These are phyloP conservation scores for Prinia subflava DNA, from an alignment of 2,113 vertebrate species.

Conservation along the genomic window DNA sequence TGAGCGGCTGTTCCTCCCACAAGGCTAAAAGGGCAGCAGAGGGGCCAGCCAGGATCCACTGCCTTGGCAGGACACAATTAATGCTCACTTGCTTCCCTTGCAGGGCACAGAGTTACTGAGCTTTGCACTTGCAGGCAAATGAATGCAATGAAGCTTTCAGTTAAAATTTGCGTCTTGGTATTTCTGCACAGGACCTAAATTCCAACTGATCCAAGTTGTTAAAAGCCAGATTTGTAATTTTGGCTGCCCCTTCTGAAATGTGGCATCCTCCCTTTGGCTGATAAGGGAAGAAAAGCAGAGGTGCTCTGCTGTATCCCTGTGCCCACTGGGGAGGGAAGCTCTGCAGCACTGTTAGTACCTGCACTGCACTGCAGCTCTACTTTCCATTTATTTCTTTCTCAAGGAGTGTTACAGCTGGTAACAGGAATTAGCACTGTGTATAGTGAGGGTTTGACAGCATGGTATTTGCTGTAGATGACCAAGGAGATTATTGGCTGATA, in stretches of 20 bases:
- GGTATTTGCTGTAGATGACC: background rate
- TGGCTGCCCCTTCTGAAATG: background rate
- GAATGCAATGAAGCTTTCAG: background rate
- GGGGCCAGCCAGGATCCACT: background rate
- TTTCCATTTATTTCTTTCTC: background rate
- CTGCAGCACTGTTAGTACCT: background rate
- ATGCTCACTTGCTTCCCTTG: constrained; percentile 13
- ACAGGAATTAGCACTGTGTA: background rate
- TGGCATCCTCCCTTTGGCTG: background rate
- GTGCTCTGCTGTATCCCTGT: background rate
- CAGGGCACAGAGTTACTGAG: constrained; percentile 39
- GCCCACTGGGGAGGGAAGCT: background rate
- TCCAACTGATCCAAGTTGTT: background rate
- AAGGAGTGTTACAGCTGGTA: background rate
- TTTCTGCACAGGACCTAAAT: background rate
- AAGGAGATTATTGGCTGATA: background rate
- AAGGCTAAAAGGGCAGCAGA: background rate
- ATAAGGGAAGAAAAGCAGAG: background rate
- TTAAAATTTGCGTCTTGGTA: background rate
- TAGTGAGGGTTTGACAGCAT: background rate
- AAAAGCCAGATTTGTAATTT: background rate
- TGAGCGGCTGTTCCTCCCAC: background rate
- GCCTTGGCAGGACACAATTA: constrained; percentile 6
- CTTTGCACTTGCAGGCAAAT: background rate
- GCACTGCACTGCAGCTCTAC: background rate